These are phyloP conservation scores for Spinibarbus caldwelli DNA, from an alignment of 2,797 vertebrate species.

Conservation along the genomic window DNA sequence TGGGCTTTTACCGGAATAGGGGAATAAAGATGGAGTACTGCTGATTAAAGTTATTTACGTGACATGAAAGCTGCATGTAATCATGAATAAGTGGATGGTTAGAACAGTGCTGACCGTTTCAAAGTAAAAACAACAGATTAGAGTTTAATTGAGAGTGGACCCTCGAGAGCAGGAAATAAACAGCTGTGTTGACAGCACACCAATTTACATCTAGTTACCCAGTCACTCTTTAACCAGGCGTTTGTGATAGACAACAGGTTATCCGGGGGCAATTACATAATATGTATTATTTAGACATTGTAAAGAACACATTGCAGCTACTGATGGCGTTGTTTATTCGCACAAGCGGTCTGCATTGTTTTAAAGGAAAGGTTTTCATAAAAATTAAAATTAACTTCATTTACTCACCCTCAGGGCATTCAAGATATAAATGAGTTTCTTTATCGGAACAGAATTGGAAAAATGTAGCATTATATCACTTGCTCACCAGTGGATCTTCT, in stretches of 20 bases:
- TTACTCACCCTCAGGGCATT: not conserved
- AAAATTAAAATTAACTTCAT: not conserved
- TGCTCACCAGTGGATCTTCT: not conserved
- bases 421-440: not conserved
- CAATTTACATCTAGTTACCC: slow-evolving; percentile 43
- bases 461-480: too few species aligned
- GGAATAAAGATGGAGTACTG: slow-evolving; percentile 44
- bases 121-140: slow-evolving; percentile 34
- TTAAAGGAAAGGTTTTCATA: not conserved
- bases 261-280: not conserved
- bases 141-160: slow-evolving; percentile 41
- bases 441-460: too few species aligned
- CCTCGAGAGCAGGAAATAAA: slow-evolving; percentile 35
- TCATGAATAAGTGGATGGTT: slow-evolving; percentile 46
- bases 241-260: slow-evolving; percentile 23
- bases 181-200: slow-evolving; percentile 24
- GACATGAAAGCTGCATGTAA: slow-evolving; percentile 48
- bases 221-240: slow-evolving; percentile 27
- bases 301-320: not conserved
- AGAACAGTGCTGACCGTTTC: slow-evolving; percentile 41
- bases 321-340: not conserved
- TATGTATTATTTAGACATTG: not conserved
- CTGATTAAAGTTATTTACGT: slow-evolving; percentile 51
- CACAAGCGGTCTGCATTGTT: not conserved
- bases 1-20: slow-evolving; percentile 48